Conservation (phyloP, 2,888 invertebrate genomes). For the Drosophila emarginata region DNA sequence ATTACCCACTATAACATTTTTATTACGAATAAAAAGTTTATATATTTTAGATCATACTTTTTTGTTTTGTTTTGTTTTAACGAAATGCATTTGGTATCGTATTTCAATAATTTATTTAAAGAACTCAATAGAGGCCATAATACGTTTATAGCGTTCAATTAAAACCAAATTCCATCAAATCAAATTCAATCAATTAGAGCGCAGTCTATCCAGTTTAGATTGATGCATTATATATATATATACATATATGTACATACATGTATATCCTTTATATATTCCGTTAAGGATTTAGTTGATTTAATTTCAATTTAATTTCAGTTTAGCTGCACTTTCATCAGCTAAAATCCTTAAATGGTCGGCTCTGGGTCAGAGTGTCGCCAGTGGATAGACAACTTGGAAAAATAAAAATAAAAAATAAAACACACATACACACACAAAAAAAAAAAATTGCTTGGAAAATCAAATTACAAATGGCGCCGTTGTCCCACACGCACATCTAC, state of each 20-base stretch:
- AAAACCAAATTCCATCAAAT: neutral
- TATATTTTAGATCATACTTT: too few relatives aligned
- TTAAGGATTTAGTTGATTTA: constrained; percentile 1
- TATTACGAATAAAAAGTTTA: too few relatives aligned
- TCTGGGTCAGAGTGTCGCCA: constrained; percentile 61
- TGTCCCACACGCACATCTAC: constrained; percentile 45
- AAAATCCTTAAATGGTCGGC: constrained; percentile 59
- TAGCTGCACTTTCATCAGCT: constrained; percentile 48
- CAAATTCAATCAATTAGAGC: neutral
- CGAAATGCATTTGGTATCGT: too few relatives aligned
- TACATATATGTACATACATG: too few relatives aligned
- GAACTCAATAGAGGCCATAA: too few relatives aligned
- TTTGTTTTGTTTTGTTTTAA: too few relatives aligned
- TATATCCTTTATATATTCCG: neutral
- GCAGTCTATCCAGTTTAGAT: neutral
- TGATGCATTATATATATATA: neutral
- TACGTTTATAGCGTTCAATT: neutral
- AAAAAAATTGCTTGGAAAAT: constrained; percentile 42
- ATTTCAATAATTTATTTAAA: too few relatives aligned
- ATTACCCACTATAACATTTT: too few relatives aligned
- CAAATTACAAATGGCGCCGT: constrained; percentile 72
- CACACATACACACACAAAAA: neutral
- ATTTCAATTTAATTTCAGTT: constrained; percentile 29
- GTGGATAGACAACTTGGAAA: constrained; percentile 24
- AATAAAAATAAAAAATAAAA: constrained; percentile 18